phyloP scores from a whole-genome alignment of 2,888 invertebrate genomes.

The Resseliella maxima region DNA sequence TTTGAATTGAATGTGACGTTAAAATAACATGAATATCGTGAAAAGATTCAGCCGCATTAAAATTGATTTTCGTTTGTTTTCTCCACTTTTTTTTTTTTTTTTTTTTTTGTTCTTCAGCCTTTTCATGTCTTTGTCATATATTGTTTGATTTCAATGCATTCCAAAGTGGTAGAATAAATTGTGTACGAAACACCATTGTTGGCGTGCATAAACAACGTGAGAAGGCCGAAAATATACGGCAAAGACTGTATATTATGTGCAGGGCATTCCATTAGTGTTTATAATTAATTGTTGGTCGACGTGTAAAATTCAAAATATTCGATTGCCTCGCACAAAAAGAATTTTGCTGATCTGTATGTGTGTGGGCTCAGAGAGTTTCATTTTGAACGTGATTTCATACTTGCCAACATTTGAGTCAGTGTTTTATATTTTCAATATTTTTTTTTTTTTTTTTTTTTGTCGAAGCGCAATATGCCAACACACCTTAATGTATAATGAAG shows the following conservation, averaged over 20 bases:
- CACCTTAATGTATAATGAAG: not conserved
- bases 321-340: not conserved
- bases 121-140: too few species aligned
- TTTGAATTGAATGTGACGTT: not conserved
- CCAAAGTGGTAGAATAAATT: not conserved
- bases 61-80: not conserved
- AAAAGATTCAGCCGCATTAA: not conserved
- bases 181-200: not conserved
- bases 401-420: not conserved
- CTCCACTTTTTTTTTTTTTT: not conserved
- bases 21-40: not conserved
- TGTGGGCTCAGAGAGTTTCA: not conserved
- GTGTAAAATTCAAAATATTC: conserved; percentile 19
- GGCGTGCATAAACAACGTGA: not conserved
- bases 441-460: too few species aligned
- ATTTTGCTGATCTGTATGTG: not conserved
- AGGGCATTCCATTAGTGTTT: not conserved
- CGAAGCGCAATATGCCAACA: not conserved
- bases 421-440: too few species aligned
- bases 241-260: not conserved
- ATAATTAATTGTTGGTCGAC: not conserved
- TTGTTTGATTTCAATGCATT: not conserved
- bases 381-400: conserved; percentile 5
- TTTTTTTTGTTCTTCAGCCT: not conserved
- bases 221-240: not conserved